These are phyloP conservation scores for Aviceda subcristata DNA, from an alignment of 2,113 vertebrate species.

Conservation along the genomic window DNA sequence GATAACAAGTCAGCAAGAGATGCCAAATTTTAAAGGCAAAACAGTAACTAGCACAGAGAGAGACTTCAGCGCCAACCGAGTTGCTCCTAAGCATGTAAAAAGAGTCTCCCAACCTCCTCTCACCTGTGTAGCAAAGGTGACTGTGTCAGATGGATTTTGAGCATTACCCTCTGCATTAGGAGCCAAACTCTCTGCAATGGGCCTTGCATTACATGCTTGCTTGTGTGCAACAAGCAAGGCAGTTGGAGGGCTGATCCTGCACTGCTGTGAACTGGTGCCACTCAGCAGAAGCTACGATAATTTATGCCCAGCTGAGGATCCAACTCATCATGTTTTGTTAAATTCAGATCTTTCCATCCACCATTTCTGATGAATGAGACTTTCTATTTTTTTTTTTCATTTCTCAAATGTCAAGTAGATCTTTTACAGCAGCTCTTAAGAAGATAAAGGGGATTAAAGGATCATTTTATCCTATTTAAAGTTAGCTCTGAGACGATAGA, in stretches of 20 bases:
- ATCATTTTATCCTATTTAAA: slow-evolving; percentile 64
- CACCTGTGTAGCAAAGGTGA: accelerated
- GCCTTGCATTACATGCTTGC: not conserved
- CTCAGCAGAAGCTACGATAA: not conserved
- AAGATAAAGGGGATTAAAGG: slow-evolving; percentile 65
- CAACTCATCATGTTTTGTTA: not conserved
- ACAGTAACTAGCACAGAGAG: not conserved
- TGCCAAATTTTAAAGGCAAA: not conserved
- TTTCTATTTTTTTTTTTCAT: not conserved
- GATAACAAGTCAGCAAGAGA: not conserved
- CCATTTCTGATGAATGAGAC: not conserved
- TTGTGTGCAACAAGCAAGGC: not conserved
- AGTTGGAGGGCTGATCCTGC: not conserved
- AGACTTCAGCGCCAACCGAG: not conserved
- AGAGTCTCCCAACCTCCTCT: not conserved
- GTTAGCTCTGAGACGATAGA: slow-evolving; percentile 11
- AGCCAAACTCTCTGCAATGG: not conserved
- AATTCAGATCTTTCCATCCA: not conserved
- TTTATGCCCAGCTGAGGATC: not conserved
- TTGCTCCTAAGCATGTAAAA: not conserved
- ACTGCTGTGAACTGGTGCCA: not conserved
- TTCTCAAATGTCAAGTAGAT: slow-evolving; percentile 70
- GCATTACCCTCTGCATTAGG: not conserved
- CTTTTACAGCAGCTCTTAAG: slow-evolving; percentile 68
- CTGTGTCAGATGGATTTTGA: not conserved